A percentile compares a stretch with the other conserved stretches of the same genome.
Evolutionary conservation across 2,797 vertebrate genomes (phyloP).

Genomic region (Cyclopterus lumpus): DNA sequence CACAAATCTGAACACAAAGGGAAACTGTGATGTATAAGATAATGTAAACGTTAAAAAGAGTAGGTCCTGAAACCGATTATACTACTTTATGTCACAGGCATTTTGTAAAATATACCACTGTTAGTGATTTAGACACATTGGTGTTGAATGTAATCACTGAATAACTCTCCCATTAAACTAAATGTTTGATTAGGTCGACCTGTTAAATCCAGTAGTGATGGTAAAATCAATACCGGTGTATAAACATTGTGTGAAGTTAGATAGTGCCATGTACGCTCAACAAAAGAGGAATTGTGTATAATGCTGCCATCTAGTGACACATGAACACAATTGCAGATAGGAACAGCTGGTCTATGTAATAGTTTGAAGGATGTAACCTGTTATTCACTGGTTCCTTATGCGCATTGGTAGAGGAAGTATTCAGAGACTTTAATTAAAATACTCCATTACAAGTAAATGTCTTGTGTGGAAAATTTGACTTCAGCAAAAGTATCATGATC

Average conservation of each 20-base stretch:
- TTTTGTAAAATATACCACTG: neutral
- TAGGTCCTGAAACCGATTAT: neutral
- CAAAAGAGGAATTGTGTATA: neutral
- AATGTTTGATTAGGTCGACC: neutral
- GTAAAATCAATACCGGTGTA: neutral
- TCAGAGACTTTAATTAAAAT: neutral
- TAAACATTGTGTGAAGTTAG: neutral
- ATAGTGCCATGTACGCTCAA: too few relatives aligned
- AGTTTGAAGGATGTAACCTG: neutral
- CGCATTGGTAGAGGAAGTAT: neutral
- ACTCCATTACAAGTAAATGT: neutral
- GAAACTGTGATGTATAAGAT: neutral
- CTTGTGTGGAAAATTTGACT: neutral
- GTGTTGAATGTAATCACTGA: neutral
- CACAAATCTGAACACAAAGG: neutral
- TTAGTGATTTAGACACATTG: neutral
- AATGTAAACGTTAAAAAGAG: neutral
- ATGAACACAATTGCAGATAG: neutral
- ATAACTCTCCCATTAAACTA: neutral
- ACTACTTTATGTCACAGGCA: neutral
- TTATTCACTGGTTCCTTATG: neutral
- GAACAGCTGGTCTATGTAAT: neutral
- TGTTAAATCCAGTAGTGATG: neutral
- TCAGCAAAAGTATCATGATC: neutral
- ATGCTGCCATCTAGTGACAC: conserved; percentile 26